Base-by-base conservation (phyloP, 2,888 invertebrate species). In the Sipha maydis region DNA sequence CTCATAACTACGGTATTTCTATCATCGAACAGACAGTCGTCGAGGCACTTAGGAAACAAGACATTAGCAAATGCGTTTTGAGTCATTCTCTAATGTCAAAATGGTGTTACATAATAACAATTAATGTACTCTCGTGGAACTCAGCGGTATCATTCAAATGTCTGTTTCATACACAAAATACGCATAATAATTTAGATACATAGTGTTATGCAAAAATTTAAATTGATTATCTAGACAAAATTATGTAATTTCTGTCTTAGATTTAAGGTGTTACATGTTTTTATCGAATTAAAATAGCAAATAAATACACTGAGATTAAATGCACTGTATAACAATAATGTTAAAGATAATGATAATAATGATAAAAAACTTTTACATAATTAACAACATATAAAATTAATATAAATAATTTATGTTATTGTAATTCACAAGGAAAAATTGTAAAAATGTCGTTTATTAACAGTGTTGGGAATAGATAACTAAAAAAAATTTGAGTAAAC, bases 1-100 rank as follows among this genome's bases (percentile, higher is more conserved):
- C 14, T 8, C 48, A 48, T 0, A 14, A 48, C 48, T 48, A 48
- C 14, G 48, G 61, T 8, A 25, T 11, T 41, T 25, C 61, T 8
- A 7, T 25, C 7, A 25, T 61, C 8, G 25, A 3, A 3, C 5
- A 21, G 2, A 4, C 8, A 7, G 14, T n/a, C 9, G n/a, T 7
- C 28, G 19, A 67, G 28, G 67, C 19, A 38, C 54, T 67, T 38
- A 67, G 8, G n/a, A 61, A 38, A 80, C 38, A 38, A 80, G n/a
- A 67, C 7, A 38, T 80, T 67, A 5, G n/a, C 21, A n/a, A 79
- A 67, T 77, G 48, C 77, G 77, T 80, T 41, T 19, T 17, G n/a
- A 67, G 67, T 80, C 41, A 38, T 80, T 19, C 61, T 28, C 78
- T 79, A 61, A 79, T 79, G 34, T 56, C 34, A 11, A 79, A 79